Evolutionary conservation across 2,888 invertebrate genomes (phyloP), one percentile per base, ranked within the genome.

Genomic region (Limnephilus auricula): DNA sequence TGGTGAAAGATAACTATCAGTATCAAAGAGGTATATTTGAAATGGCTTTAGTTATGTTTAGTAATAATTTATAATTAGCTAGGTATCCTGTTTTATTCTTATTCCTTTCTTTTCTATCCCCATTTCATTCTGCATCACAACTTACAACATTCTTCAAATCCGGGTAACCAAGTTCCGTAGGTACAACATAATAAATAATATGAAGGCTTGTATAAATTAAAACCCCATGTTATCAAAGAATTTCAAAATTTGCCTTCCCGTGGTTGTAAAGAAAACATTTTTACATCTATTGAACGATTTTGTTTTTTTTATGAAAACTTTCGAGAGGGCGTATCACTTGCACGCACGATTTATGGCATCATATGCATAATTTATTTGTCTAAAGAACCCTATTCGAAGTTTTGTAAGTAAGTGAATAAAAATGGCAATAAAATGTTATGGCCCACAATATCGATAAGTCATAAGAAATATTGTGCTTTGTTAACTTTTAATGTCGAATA

Each of bases 351-450:
- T 92, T 92, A 92, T 91, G 85, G 34, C 31, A 79, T 89, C 45
- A 91, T 91, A 90, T 92, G 92, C 92, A 91, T 90, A 91, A 92
- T 92, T 90, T 92, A 92, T 92, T 92, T 90, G 89, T 92, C 90
- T 90, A 90, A 90, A 91, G 91, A 79, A 91, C 86, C 90, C 90
- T 80, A 86, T 91, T 18, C 50, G 84, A 90, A 85, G 91, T 84
- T 89, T 90, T 80, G 79, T 79, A 88, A 86, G 92, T 92, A 93
- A 90, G 80, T 90, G 92, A 92, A 93, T 92, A 92, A 92, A 91
- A 93, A 91, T 32, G 90, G 92, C 90, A 91, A 92, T 93, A 92
- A 92, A 92, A 93, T 92, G 92, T 93, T 92, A 92, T 90, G 79
- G 90, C 84, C 82, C 85, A 45, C 90, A 91, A 93, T 93, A 93